Evolutionary conservation across 2,113 vertebrate species (phyloP), one percentile per base, ranked within the genome.

Genomic region (Xenus cinereus): DNA sequence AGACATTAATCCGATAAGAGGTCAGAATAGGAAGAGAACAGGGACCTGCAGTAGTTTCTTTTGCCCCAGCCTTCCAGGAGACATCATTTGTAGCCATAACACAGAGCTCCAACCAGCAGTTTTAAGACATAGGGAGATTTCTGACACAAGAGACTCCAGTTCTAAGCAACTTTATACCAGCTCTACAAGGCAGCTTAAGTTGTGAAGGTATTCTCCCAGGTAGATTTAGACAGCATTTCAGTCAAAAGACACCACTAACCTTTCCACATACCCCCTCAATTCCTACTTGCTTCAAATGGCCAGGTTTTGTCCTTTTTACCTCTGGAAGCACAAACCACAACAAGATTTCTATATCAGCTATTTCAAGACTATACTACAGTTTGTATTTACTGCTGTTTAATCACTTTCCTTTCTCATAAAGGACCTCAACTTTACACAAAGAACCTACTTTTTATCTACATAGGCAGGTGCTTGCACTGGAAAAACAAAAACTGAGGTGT

Each of bases 51-150:
- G 12, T 8, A 82, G 51, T 54, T 81, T 62, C 22, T 62, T 90
- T 63, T 83, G 24, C 8, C 17, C 19, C 26, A 33, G 8, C 24
- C 71, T 79, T 85, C 22, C 33, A 76, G 33, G 22, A 8, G 21
- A 67, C 53, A 37, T 28, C 0, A 0, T 4, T 41, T 56, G 3
- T 37, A 79, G n/a, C 37, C 30, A 8, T 5, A 73, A 68, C 5
- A 54, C 3, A 21, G 39, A 79, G 30, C 5, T 83, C 24, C 57
- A 72, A 46, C 9, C 18, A 83, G 26, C 3, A 46, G 45, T 37
- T 79, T 67, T 30, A 80, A 69, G 45, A 86, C 32, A 15, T 12
- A 68, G 14, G 12, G 37, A 60, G 33, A 88, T 21, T 73, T 80
- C 30, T 45, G 12, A 64, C 67, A 53, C 20, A 51, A n/a, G 19